Conservation (phyloP, 2,797 vertebrate species). For the Catamblyrhynchus diadema region DNA sequence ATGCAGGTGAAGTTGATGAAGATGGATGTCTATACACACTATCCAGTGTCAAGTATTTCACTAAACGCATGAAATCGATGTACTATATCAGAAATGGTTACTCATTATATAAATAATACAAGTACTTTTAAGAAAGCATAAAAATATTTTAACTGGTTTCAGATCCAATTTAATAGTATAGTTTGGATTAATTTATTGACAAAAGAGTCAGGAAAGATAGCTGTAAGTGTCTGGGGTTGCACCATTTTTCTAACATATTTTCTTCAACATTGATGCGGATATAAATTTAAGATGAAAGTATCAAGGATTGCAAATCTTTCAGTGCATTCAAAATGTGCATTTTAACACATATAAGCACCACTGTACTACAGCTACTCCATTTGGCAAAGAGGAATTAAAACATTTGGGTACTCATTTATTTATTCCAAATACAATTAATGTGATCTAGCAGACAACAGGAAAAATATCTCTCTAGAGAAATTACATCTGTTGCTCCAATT, state of each 20-base stretch:
- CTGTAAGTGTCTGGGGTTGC: not conserved
- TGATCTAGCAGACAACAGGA: not conserved
- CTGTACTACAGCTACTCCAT: not conserved
- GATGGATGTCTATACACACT: not conserved
- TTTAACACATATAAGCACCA: not conserved
- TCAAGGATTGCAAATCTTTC: not conserved
- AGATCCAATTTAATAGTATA: not conserved
- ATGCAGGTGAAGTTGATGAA: not conserved
- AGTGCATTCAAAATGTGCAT: not conserved
- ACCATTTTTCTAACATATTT: not conserved
- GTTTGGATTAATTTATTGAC: not conserved
- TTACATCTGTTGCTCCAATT: not conserved
- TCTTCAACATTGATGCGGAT: not conserved
- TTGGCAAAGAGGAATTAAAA: not conserved
- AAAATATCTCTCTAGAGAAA: not conserved
- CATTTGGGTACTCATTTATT: not conserved
- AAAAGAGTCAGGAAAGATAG: not conserved
- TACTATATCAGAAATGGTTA: not conserved
- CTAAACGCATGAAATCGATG: not conserved
- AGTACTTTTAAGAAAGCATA: not conserved
- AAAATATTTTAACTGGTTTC: not conserved
- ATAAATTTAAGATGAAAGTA: not conserved
- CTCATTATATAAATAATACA: not conserved
- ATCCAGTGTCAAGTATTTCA: not conserved
- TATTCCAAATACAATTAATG: not conserved